Evolutionary conservation across 1,140 invertebrate genomes (phyloP).

Genomic region (Caenorhabditis tropicalis): DNA sequence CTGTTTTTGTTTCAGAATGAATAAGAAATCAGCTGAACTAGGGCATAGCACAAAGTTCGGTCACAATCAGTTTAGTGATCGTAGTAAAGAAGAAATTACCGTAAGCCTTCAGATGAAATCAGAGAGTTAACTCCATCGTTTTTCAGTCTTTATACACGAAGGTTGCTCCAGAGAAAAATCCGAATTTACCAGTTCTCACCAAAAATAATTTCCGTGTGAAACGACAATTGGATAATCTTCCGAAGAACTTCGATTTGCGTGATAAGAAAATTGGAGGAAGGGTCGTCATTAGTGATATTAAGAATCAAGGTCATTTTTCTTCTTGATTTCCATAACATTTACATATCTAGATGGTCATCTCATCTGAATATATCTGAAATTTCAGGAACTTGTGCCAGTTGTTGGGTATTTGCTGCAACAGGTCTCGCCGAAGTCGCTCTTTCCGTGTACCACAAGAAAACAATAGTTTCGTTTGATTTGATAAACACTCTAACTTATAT

Average conservation of each 20-base stretch:
- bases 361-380: no score
- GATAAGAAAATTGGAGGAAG: neutral
- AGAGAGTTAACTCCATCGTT: neutral
- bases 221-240: neutral
- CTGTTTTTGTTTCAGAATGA: neutral
- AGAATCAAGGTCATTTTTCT: neutral
- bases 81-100: neutral
- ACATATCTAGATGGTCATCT: no score
- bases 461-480: neutral
- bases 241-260: neutral
- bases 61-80: constrained; percentile 7
- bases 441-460: neutral
- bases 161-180: neutral
- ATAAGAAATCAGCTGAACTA: neutral
- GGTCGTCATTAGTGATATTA: neutral
- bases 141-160: neutral
- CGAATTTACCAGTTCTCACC: neutral
- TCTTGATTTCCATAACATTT: no score
- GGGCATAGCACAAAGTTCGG: neutral
- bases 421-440: neutral
- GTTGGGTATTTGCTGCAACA: constrained; percentile 22
- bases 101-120: neutral
- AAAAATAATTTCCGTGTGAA: neutral
- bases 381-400: neutral
- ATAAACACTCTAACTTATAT: neutral